These are phyloP conservation scores for Drosophila equinoxialis DNA, from an alignment of 1,140 invertebrate species.

Conservation along the genomic window DNA sequence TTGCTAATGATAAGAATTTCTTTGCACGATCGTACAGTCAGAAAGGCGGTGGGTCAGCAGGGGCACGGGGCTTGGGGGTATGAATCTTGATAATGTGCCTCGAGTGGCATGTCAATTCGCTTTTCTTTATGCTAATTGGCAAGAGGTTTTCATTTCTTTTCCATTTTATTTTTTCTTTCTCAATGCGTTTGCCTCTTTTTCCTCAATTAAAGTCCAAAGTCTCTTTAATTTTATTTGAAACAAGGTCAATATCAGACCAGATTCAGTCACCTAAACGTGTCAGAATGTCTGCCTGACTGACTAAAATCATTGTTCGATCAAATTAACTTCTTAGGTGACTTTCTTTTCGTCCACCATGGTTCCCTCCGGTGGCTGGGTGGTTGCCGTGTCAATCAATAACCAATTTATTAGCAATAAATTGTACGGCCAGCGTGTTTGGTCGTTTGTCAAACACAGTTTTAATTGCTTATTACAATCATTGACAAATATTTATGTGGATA, in stretches of 20 bases:
- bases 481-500: conserved; percentile 29
- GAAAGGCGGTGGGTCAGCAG: conserved; percentile 10
- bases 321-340: conserved; percentile 25
- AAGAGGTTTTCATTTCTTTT: conserved; percentile 65
- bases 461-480: conserved; percentile 69
- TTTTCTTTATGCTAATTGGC: conserved; percentile 59
- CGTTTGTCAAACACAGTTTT: conserved; percentile 75
- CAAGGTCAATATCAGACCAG: conserved; percentile 78
- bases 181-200: neutral
- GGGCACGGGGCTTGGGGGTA: neutral
- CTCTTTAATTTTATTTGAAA: conserved; percentile 48
- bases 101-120: conserved; percentile 73
- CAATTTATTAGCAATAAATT: conserved; percentile 76
- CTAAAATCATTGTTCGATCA: neutral
- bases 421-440: conserved; percentile 35
- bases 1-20: conserved; percentile 79
- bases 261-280: conserved; percentile 54
- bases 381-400: neutral
- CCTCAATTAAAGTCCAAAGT: conserved; percentile 13
- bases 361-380: neutral
- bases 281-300: conserved; percentile 50
- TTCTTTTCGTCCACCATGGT: conserved; percentile 44
- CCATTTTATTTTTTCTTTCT: neutral
- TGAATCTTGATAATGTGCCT: conserved; percentile 55
- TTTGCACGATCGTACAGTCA: conserved; percentile 56